Evolutionary conservation across 2,797 vertebrate species (phyloP).

Genomic region (Argentina silus): DNA sequence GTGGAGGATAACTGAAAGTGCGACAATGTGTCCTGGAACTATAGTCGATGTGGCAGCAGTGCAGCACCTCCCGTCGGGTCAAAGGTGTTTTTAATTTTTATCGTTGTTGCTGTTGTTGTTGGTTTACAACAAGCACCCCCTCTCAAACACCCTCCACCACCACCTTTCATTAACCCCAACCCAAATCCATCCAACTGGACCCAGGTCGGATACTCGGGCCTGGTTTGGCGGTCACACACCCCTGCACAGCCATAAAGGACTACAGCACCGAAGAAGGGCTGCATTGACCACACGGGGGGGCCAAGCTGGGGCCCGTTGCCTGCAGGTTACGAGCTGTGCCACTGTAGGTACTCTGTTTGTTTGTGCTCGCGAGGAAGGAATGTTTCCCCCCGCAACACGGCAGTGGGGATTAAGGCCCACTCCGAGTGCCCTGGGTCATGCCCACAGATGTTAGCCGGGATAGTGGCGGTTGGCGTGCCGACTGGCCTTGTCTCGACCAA

Average conservation of each 20-base stretch:
- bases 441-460: slow-evolving; percentile 78
- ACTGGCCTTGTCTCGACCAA: slow-evolving; percentile 58
- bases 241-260: slow-evolving; percentile 75
- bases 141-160: slow-evolving; percentile 20
- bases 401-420: slow-evolving; percentile 77
- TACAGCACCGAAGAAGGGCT: slow-evolving; percentile 53
- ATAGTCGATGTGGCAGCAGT: slow-evolving; percentile 27
- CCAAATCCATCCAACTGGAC: slow-evolving; percentile 82
- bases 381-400: slow-evolving; percentile 54
- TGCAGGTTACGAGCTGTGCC: slow-evolving; percentile 66
- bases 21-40: slow-evolving; percentile 45
- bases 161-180: slow-evolving; percentile 72
- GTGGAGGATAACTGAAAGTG: slow-evolving; percentile 59
- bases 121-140: slow-evolving; percentile 34
- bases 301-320: slow-evolving; percentile 63
- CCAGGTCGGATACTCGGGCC: slow-evolving; percentile 39
- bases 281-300: slow-evolving; percentile 53
- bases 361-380: slow-evolving; percentile 21
- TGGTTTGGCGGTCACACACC: slow-evolving; percentile 74
- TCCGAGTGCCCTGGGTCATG: slow-evolving; percentile 70
- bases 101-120: slow-evolving; percentile 57
- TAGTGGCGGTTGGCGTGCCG: slow-evolving; percentile 75
- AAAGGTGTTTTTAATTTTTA: slow-evolving; percentile 28
- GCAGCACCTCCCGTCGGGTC: slow-evolving; percentile 35
- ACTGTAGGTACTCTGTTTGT: slow-evolving; percentile 14